Conservation (phyloP, 23 tunicate species). For the Trididemnum clinides region DNA sequence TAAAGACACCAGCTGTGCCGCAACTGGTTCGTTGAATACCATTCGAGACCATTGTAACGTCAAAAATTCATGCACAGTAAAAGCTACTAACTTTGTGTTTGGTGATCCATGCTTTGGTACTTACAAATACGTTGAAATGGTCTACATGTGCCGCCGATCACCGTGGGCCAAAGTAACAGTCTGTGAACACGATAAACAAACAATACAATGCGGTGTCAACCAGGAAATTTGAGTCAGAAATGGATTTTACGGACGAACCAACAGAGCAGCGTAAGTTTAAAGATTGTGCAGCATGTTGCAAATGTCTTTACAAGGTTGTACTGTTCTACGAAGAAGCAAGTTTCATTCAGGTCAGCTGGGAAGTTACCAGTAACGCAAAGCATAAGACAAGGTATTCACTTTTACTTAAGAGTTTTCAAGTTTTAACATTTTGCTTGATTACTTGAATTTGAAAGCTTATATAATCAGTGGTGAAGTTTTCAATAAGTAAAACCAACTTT, state of each 20-base stretch:
- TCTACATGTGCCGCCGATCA: constrained; percentile 11
- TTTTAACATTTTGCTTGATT: no score
- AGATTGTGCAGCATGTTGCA: background rate
- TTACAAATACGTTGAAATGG: constrained; percentile 17
- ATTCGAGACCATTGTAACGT: constrained; percentile 7
- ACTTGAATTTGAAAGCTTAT: no score
- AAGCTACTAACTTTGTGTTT: constrained; percentile 19
- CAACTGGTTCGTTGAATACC: background rate
- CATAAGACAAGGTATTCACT: no score
- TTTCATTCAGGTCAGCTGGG: no score
- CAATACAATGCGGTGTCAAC: background rate
- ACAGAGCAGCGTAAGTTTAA: background rate
- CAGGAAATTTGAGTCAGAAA: background rate
- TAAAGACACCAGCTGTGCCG: constrained; percentile 6
- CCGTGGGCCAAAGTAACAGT: background rate
- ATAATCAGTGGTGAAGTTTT: no score
- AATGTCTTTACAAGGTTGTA: no score
- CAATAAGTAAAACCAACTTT: no score
- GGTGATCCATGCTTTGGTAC: constrained; percentile 50
- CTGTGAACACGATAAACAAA: background rate
- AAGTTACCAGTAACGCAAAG: no score
- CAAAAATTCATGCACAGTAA: constrained; percentile 8
- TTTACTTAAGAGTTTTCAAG: no score
- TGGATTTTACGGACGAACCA: constrained; percentile 9
- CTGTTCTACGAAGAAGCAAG: no score